Conservation (phyloP, 1,140 invertebrate species). For the Drosophila malerkotliana region DNA sequence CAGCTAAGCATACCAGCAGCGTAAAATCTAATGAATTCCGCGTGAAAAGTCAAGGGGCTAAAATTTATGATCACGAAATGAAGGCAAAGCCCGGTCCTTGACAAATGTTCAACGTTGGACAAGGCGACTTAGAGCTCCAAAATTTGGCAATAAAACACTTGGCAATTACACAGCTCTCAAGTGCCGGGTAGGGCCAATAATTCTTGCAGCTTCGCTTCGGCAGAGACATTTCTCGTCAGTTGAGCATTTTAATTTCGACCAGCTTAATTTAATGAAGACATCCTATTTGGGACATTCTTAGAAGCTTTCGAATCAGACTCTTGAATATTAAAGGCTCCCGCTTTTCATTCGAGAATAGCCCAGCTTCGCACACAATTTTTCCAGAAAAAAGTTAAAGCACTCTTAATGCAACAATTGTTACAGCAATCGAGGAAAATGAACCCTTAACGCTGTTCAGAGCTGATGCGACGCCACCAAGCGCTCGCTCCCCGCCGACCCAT, state of each 20-base stretch:
- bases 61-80: conserved; percentile 36
- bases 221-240: conserved; percentile 61
- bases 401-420: conserved; percentile 64
- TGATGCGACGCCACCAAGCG: conserved; percentile 7
- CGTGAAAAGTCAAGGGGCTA: conserved; percentile 35
- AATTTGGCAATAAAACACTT: conserved; percentile 82
- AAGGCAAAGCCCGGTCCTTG: conserved; percentile 43
- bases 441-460: conserved; percentile 21
- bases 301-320: conserved; percentile 54
- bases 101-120: conserved; percentile 80
- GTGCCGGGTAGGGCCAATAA: conserved; percentile 24
- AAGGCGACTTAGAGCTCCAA: conserved; percentile 64
- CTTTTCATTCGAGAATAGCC: background rate
- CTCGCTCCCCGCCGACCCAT: background rate
- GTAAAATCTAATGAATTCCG: conserved; percentile 74
- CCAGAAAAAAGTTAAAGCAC: conserved; percentile 35
- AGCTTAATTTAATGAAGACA: conserved; percentile 76
- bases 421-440: conserved; percentile 38
- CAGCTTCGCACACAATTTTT: conserved; percentile 18
- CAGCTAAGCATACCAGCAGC: conserved; percentile 16
- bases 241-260: conserved; percentile 70
- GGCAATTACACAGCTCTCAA: conserved; percentile 63
- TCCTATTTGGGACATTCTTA: conserved; percentile 44
- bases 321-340: conserved; percentile 2
- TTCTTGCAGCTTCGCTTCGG: conserved; percentile 42